A percentile compares a stretch with the other conserved stretches of the same genome.
phyloP scores from a whole-genome alignment of 2,113 vertebrate genomes.

The Gallinago paraguaiae region DNA sequence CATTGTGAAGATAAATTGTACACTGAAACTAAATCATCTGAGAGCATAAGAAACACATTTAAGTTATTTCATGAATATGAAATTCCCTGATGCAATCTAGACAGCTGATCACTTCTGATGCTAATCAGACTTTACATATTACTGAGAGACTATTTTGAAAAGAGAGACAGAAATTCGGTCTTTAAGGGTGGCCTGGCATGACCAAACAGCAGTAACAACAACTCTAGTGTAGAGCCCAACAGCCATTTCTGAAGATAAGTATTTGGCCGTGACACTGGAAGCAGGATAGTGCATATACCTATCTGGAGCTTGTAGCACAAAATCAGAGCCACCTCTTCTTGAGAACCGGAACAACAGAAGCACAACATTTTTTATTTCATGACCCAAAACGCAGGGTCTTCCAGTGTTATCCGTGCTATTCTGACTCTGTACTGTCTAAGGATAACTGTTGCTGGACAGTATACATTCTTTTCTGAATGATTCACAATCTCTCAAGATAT shows the following conservation, averaged over 20 bases:
- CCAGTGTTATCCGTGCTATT: background rate
- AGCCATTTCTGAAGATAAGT: background rate
- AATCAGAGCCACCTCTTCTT: background rate
- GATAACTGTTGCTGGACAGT: background rate
- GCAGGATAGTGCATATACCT: background rate
- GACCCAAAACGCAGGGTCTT: accelerated
- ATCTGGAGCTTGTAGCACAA: background rate
- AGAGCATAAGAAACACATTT: background rate
- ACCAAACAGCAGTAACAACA: background rate
- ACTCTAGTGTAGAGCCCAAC: background rate
- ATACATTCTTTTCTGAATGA: background rate
- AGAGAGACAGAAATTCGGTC: background rate
- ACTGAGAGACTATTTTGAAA: background rate
- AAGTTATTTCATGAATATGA: background rate
- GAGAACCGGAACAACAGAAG: background rate
- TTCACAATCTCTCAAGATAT: background rate
- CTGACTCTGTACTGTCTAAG: background rate
- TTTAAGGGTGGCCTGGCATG: background rate
- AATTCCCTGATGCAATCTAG: background rate
- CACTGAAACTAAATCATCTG: background rate
- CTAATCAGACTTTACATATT: background rate
- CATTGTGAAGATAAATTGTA: background rate
- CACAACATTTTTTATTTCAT: background rate
- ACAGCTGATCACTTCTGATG: background rate
- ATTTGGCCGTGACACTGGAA: background rate